Base-by-base conservation (phyloP, 2,113 vertebrate genomes). In the Ceyx melanurus region DNA sequence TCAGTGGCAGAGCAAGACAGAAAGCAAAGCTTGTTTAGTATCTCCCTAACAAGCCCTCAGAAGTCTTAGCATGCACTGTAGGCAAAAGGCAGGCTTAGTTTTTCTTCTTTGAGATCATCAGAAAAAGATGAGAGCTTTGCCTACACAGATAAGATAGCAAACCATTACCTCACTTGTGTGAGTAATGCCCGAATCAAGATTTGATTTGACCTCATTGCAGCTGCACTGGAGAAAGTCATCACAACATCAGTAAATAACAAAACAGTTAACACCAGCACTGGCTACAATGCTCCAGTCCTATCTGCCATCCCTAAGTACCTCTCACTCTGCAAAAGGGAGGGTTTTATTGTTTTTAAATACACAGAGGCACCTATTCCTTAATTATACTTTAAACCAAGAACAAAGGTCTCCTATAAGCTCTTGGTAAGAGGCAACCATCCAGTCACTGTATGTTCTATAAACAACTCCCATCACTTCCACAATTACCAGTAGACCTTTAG, bases 401-500 rank as follows among this genome's bases (percentile, higher is more conserved):
- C 86, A 96, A 96, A 96, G 94, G 95, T 94, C 48, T 0, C 4
- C 2, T 29, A 66, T 51, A 81, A 2, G 13, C 68, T 71, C 54
- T 66, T 54, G 89, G 79, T 3, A 6, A 84, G 57, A 84, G 29
- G 88, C 91, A 93, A 77, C 79, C 76, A 88, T 58, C 45, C 71
- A 90, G 58, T 62, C 79, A 77, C 83, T 43, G 26, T 56, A 60
- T 43, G 84, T 73, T 95, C 91, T 66, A 60, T 81, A 94, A 97
- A 96, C 88, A 96, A 71, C 82, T 88, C 91, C 77, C 94, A 94
- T 92, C 88, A 89, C 76, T 95, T 96, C 48, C 6, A 72, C 92
- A 90, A 94, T 94, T 95, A 94, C 86, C 77, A 95, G 83, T 3
- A 96, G 92, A 97, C 97, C 91, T 96, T 97, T 93, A 96, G 92